Evolutionary conservation across 2,888 invertebrate species (phyloP), one percentile per base, ranked within the genome.

Genomic region (Pseudoips prasinana): DNA sequence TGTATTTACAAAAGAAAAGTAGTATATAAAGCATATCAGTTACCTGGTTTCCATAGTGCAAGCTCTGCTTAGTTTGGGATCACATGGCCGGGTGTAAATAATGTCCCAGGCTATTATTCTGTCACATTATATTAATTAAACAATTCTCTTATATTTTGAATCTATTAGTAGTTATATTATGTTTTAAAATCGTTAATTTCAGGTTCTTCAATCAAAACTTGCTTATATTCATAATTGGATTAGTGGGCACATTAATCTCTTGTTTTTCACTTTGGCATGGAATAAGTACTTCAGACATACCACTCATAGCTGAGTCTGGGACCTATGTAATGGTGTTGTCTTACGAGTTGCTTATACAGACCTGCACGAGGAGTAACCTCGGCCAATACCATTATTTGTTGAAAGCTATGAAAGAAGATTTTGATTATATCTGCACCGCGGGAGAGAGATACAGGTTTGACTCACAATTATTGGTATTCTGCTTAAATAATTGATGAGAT

Each of bases 261-360:
- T 22, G 28, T 0, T 14, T 64, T 0, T 36, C 64, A 0, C 8
- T 64, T 0, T 51, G 41, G 32, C 60, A 69, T 14, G 74, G 69
- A 0, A 7, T 72, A 1, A 8, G 33, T 1, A 48, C 35, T 1
- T 48, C 53, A 0, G 68, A 79, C 7, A 45, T 78, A 33, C 38
- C 55, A 1, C 25, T 25, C 2, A 53, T 67, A 8, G 73, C 76
- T 0, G 79, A 82, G 54, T 58, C 56, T 1, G 73, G 66, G 0
- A 58, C 70, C 0, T 80, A 81, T 24, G 28, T 54, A 0, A 38
- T 78, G 3, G 26, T 80, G 6, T 30, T 78, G 17, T n/a, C 33
- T 0, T 80, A 81, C 36, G 53, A 65, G 30, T 22, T 77, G 7
- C 22, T 75, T 10, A 72, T 73, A 31, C 25, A 73, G 7, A 46